Evolutionary conservation across 2,888 invertebrate genomes (phyloP).

Genomic region (Cryptosula pallasiana): DNA sequence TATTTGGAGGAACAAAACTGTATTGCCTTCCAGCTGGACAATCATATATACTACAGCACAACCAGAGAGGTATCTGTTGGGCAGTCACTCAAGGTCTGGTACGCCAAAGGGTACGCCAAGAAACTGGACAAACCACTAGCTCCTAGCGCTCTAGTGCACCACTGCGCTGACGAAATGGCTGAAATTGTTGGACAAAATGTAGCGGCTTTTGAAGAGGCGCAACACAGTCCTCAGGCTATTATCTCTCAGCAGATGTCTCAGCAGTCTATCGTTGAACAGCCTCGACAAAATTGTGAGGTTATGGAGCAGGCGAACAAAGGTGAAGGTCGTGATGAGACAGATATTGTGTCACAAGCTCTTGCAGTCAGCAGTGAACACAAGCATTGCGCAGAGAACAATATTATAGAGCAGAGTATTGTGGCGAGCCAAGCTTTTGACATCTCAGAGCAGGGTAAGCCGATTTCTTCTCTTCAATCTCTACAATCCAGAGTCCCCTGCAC

Average conservation of each 20-base stretch:
- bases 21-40: constrained; percentile 60
- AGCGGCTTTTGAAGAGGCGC: background rate
- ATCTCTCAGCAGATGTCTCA: background rate
- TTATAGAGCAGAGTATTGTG: background rate
- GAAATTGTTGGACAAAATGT: background rate
- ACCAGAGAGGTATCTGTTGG: constrained; percentile 54
- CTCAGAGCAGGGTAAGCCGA: constrained; percentile 3
- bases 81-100: constrained; percentile 60
- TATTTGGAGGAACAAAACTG: constrained; percentile 58
- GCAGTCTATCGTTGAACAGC: background rate
- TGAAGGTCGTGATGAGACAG: background rate
- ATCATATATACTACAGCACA: constrained; percentile 43
- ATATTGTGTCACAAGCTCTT: background rate
- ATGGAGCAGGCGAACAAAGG: background rate
- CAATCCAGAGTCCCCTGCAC: too few species aligned
- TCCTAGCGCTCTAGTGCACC: constrained; percentile 33
- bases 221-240: background rate
- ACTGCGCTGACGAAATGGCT: background rate
- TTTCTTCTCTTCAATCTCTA: too few species aligned
- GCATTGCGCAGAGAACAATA: background rate
- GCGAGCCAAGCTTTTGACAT: background rate
- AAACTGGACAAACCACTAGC: constrained; percentile 54
- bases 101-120: constrained; percentile 59
- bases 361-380: background rate
- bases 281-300: background rate